Conservation (phyloP, 2,113 vertebrate species). For the Alces alces region DNA sequence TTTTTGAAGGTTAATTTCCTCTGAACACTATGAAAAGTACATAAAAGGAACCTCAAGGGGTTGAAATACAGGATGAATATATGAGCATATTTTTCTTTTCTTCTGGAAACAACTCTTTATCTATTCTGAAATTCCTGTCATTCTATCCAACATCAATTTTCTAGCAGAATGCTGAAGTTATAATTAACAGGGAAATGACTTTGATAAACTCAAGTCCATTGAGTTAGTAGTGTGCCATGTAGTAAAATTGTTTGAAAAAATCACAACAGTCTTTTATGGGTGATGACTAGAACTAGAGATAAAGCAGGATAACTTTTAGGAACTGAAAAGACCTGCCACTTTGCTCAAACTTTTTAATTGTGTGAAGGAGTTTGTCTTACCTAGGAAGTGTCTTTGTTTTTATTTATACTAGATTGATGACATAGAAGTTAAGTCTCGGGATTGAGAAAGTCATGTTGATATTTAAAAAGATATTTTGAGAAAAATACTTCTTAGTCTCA, state of each 20-base stretch:
- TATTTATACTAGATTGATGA: neutral
- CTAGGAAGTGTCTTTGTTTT: neutral
- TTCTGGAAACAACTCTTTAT: neutral
- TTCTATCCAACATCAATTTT: neutral
- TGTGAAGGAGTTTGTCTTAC: neutral
- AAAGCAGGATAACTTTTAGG: neutral
- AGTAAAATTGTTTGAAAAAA: constrained; percentile 3
- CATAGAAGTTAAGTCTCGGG: neutral
- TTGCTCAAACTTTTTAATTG: neutral
- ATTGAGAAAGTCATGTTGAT: neutral
- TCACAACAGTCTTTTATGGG: neutral
- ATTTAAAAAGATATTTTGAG: neutral
- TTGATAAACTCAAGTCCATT: neutral
- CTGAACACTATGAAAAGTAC: neutral
- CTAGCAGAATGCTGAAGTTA: neutral
- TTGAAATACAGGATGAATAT: neutral
- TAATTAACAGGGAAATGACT: neutral
- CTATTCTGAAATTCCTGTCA: neutral
- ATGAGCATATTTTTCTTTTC: neutral
- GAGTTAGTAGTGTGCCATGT: neutral
- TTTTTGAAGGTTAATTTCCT: neutral
- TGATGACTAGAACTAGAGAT: neutral
- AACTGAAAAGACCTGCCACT: neutral
- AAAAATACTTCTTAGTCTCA: neutral
- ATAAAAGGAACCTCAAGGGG: neutral